Evolutionary conservation across 1,140 invertebrate genomes (phyloP).

Genomic region (Campoletis sonorensis): DNA sequence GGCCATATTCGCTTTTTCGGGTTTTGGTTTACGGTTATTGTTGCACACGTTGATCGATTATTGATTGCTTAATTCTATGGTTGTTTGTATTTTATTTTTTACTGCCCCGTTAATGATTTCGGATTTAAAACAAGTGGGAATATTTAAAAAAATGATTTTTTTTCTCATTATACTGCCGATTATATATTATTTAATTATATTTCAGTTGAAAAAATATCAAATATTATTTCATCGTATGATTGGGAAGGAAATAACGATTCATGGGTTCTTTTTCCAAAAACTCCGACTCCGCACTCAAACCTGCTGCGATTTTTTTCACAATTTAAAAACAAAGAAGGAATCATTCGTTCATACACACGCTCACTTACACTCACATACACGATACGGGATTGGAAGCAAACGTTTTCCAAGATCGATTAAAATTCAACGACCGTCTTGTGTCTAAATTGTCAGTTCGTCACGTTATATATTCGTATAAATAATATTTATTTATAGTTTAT

Average conservation of each 20-base stretch:
- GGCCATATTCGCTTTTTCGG: no score
- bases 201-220: conserved; percentile 19
- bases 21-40: no score
- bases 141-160: not conserved
- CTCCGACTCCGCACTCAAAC: no score
- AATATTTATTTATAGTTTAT: conserved; percentile 33
- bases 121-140: no score
- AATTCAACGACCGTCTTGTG: not conserved
- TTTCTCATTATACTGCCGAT: not conserved
- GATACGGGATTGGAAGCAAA: not conserved
- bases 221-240: conserved; percentile 18
- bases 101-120: no score
- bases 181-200: conserved; percentile 3
- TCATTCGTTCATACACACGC: not conserved
- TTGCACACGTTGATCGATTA: no score
- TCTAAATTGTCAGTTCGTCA: not conserved
- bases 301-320: not conserved
- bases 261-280: not conserved
- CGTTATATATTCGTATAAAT: conserved; percentile 14
- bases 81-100: no score
- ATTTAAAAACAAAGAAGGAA: not conserved
- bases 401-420: conserved; percentile 11
- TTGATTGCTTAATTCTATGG: no score
- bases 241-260: not conserved
- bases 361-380: not conserved